Evolutionary conservation across 2,888 invertebrate species (phyloP).

Genomic region (Diaprepes abbreviatus): DNA sequence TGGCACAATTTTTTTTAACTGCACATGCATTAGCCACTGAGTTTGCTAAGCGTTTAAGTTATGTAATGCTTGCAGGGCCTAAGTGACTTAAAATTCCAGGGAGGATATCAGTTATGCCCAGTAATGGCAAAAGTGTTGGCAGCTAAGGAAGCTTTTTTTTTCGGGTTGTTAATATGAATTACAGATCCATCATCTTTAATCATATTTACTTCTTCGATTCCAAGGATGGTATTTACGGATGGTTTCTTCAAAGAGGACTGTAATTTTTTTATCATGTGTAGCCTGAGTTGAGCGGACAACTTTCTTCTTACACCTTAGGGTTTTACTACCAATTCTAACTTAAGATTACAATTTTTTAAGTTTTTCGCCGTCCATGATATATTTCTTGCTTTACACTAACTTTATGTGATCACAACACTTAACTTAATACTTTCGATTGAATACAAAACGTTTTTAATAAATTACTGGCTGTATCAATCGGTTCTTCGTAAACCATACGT

Average conservation of each 20-base stretch:
- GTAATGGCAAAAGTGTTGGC: constrained; percentile 99
- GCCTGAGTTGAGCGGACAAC: constrained; percentile 98
- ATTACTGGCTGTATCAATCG: constrained; percentile 12
- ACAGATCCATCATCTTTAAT: constrained; percentile 99
- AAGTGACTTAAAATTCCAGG: constrained; percentile 98
- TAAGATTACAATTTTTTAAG: constrained; percentile 94
- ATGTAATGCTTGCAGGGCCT: constrained; percentile 96
- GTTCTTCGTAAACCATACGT: constrained; percentile 45
- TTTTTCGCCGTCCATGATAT: constrained; percentile 94
- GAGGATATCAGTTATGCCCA: constrained; percentile 97
- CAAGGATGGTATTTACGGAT: constrained; percentile 98
- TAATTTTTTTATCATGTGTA: constrained; percentile 98
- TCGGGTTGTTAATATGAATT: constrained; percentile 99
- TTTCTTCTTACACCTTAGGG: constrained; percentile 99
- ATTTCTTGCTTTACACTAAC: background rate
- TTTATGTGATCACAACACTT: constrained; percentile 2
- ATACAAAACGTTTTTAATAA: constrained; percentile 10
- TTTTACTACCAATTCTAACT: constrained; percentile 98
- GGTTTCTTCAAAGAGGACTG: constrained; percentile 98
- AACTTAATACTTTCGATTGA: background rate
- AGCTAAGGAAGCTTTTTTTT: constrained; percentile 98
- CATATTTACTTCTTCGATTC: constrained; percentile 84
- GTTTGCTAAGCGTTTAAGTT: constrained; percentile 90
- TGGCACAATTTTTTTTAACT: constrained; percentile 74
- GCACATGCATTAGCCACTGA: constrained; percentile 72